phyloP scores from a whole-genome alignment of 2,797 vertebrate genomes.

The Rhyacichthys aspro region DNA sequence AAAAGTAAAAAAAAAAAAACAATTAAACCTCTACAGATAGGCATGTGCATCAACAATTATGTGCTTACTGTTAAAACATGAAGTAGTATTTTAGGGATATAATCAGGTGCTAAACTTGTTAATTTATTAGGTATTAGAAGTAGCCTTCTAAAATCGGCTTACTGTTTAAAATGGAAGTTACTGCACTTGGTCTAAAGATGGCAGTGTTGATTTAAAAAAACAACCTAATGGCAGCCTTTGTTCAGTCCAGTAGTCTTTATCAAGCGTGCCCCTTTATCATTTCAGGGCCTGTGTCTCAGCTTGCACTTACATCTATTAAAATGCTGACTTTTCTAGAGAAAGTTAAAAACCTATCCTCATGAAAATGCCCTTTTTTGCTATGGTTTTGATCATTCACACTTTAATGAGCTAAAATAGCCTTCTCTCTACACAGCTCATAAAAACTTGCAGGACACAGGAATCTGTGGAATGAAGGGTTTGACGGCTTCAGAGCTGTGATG shows the following conservation, averaged over 20 bases:
- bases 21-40: too few species aligned
- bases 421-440: slow-evolving; percentile 40
- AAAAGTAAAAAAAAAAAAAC: too few species aligned
- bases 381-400: neutral
- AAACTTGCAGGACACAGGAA: slow-evolving; percentile 57
- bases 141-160: neutral
- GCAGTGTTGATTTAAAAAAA: slow-evolving; percentile 46
- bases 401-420: slow-evolving; percentile 15
- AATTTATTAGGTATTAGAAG: too few species aligned
- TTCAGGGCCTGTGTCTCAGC: too few species aligned
- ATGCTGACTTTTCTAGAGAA: neutral
- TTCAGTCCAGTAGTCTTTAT: slow-evolving; percentile 11
- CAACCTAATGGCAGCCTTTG: neutral
- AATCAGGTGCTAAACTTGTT: too few species aligned
- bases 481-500: slow-evolving; percentile 64
- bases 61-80: too few species aligned
- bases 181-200: slow-evolving; percentile 56
- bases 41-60: too few species aligned
- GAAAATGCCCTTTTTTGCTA: too few species aligned
- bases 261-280: too few species aligned
- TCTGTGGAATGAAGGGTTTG: slow-evolving; percentile 68
- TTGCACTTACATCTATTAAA: too few species aligned
- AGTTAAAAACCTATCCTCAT: too few species aligned
- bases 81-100: too few species aligned
- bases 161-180: slow-evolving; percentile 6